phyloP scores from a whole-genome alignment of 2,888 invertebrate genomes.

The Oligia fasciuncula region DNA sequence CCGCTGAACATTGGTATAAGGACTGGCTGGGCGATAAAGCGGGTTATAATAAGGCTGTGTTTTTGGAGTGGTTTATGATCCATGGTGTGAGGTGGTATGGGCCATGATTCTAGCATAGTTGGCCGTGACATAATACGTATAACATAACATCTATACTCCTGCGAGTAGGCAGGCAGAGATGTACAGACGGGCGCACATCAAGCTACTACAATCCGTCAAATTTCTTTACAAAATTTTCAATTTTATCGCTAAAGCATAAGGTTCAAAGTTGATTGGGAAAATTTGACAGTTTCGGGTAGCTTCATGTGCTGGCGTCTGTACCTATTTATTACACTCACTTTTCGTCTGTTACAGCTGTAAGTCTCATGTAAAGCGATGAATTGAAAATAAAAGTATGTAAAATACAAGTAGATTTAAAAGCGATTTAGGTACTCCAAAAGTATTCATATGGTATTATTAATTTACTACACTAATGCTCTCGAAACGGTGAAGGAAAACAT shows the following conservation, averaged over 20 bases:
- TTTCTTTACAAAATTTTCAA: too few relatives aligned
- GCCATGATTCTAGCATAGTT: background rate
- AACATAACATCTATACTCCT: background rate
- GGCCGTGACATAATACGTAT: conserved; percentile 8
- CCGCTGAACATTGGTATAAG: conserved; percentile 21
- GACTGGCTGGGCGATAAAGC: conserved; percentile 4
- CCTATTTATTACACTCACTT: background rate
- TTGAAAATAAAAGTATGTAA: too few relatives aligned
- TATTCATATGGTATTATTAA: background rate
- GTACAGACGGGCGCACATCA: too few relatives aligned
- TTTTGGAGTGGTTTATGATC: conserved; percentile 33
- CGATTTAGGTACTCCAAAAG: background rate
- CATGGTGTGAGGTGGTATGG: conserved; percentile 9
- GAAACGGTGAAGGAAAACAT: too few relatives aligned
- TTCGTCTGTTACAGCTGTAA: background rate
- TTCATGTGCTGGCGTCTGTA: too few relatives aligned
- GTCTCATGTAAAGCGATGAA: background rate
- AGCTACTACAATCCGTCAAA: too few relatives aligned
- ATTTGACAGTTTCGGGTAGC: too few relatives aligned
- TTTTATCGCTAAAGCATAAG: too few relatives aligned
- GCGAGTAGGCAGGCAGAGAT: background rate
- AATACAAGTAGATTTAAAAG: background rate
- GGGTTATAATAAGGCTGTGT: background rate
- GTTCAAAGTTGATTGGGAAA: too few relatives aligned
- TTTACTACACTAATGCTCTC: too few relatives aligned